Conservation (phyloP, 2,888 invertebrate genomes). For the Euplexia lucipara region DNA sequence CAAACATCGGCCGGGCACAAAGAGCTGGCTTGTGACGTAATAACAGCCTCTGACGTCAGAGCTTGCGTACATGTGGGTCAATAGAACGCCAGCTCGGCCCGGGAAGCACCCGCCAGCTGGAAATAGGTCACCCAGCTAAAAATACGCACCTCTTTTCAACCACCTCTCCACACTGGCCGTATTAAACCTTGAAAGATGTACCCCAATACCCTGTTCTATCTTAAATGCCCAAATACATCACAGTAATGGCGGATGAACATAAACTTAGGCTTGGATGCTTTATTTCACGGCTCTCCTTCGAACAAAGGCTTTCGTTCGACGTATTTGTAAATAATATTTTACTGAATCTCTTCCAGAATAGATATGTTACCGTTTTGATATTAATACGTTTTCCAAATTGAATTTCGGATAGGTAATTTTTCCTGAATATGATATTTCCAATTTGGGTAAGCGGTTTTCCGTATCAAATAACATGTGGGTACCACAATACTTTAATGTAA, state of each 20-base stretch:
- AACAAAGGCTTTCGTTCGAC: constrained; percentile 63
- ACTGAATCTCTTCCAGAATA: constrained; percentile 49
- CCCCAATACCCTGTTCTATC: constrained; percentile 59
- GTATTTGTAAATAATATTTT: constrained; percentile 66
- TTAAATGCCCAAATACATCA: constrained; percentile 64
- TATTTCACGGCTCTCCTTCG: constrained; percentile 62
- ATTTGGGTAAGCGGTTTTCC: constrained; percentile 49
- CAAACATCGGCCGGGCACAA: constrained; percentile 71
- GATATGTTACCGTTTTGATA: constrained; percentile 47
- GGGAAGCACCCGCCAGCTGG: constrained; percentile 80
- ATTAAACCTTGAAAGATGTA: constrained; percentile 55
- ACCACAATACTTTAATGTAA: constrained; percentile 40
- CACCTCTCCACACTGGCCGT: constrained; percentile 57
- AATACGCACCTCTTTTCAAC: constrained; percentile 76
- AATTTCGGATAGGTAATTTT: constrained; percentile 54
- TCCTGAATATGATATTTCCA: constrained; percentile 40
- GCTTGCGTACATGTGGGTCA: constrained; percentile 88
- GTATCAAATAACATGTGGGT: constrained; percentile 45
- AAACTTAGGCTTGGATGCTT: constrained; percentile 70
- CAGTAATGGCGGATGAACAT: constrained; percentile 65
- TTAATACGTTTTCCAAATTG: constrained; percentile 57
- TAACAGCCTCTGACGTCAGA: constrained; percentile 82
- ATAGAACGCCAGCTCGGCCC: constrained; percentile 83
- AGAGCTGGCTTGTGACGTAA: constrained; percentile 83
- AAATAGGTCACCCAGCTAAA: constrained; percentile 86